Evolutionary conservation across 1,140 invertebrate genomes (phyloP).

Genomic region (Nilaparvata lugens): DNA sequence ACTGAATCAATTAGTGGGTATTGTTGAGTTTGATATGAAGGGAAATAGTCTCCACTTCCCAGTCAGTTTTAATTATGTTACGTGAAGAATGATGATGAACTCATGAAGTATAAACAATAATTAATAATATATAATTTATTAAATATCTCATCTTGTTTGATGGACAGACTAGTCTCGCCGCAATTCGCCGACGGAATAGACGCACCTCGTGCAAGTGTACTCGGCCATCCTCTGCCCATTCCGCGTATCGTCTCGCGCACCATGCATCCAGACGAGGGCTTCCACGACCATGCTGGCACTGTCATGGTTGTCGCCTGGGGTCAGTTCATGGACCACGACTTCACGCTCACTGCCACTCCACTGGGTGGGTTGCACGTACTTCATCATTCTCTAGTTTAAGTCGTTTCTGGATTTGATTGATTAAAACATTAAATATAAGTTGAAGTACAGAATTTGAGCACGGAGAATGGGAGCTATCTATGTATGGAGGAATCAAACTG

Average conservation of each 20-base stretch:
- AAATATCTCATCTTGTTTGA: not conserved
- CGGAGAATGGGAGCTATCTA: too few species aligned
- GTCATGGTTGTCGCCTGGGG: conserved; percentile 44
- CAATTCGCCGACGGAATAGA: conserved; percentile 75
- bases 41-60: not conserved
- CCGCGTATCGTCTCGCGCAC: conserved; percentile 40
- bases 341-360: conserved; percentile 40
- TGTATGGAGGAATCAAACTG: too few species aligned
- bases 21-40: too few species aligned
- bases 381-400: too few species aligned
- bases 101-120: not conserved
- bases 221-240: conserved; percentile 36
- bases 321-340: conserved; percentile 46
- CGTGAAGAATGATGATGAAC: not conserved
- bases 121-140: not conserved
- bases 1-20: too few species aligned
- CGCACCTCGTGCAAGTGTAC: conserved; percentile 26
- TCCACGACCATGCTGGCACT: conserved; percentile 37
- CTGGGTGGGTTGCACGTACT: conserved; percentile 36
- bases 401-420: too few species aligned
- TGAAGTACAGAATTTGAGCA: too few species aligned
- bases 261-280: conserved; percentile 39
- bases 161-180: conserved; percentile 60
- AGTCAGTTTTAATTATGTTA: not conserved
- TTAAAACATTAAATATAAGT: too few species aligned